Evolutionary conservation across 2,113 vertebrate genomes (phyloP).

Genomic region (Scatophagus argus): DNA sequence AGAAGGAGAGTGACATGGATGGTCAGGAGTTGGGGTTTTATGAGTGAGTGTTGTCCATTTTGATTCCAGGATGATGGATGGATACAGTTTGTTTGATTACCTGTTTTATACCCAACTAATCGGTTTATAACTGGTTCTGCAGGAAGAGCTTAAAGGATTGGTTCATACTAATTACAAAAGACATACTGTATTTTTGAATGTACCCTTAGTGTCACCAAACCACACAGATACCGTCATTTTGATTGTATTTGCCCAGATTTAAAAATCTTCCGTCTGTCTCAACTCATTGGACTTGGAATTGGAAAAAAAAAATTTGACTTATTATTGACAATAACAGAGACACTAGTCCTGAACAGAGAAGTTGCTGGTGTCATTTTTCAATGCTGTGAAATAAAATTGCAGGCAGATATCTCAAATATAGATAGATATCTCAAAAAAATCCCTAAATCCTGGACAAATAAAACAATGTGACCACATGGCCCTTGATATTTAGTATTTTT

Average conservation of each 20-base stretch:
- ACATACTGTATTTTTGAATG: too few species aligned
- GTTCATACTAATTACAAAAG: neutral
- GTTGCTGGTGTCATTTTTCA: neutral
- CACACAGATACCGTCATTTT: neutral
- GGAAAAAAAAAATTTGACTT: too few species aligned
- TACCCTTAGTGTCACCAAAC: neutral
- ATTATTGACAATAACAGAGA: neutral
- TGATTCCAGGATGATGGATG: conserved; percentile 15
- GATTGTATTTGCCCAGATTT: neutral
- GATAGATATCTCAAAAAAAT: neutral
- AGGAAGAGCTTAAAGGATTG: neutral
- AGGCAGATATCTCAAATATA: neutral
- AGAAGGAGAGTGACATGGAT: conserved; percentile 8
- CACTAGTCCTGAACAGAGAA: neutral
- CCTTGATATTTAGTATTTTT: neutral
- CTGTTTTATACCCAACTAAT: conserved; percentile 27
- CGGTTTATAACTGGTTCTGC: neutral
- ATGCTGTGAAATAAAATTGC: neutral
- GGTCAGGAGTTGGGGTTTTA: conserved; percentile 24
- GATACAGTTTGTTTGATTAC: conserved; percentile 7
- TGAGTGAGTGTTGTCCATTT: neutral
- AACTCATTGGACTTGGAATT: too few species aligned
- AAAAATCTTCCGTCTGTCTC: neutral
- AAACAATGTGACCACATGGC: neutral
- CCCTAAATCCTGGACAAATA: neutral